Evolutionary conservation across 2,113 vertebrate genomes (phyloP), one percentile per base, ranked within the genome.

Genomic region (Bombycilla garrulus): DNA sequence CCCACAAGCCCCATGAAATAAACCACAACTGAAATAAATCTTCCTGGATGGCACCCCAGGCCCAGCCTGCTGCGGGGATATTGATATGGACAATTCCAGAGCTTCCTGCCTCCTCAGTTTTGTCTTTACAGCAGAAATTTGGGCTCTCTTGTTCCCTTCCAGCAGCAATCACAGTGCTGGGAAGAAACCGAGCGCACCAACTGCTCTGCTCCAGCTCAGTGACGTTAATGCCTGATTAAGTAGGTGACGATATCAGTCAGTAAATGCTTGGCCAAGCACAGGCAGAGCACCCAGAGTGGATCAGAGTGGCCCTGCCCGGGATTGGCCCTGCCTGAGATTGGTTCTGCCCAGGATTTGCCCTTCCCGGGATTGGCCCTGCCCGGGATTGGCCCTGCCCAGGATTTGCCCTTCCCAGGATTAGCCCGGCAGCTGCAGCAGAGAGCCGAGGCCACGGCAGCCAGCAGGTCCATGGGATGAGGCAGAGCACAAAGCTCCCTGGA

Each of bases 361-460:
- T 58, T 73, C 58, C 44, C 24, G 2, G 64, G 77, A 83, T n/a
- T 3, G 10, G 69, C 54, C 54, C n/a, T 58, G 78, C 58, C 44
- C 24, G 2, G 64, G 77, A 83, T n/a, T 3, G 10, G 69, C 54
- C 54, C n/a, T 58, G 78, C 58, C 44, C 24, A 2, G 64, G 77
- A 83, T n/a, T n/a, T n/a, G 69, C 54, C 54, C n/a, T 58, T 73
- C 58, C 44, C 24, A 2, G 64, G 77, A 83, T 83, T 36, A 56
- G 12, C 77, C 67, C 28, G 1, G 31, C 16, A 2, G 53, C 42
- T 8, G 9, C 66, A 86, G 62, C 79, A 58, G 53, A 90, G 54
- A 67, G 29, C 71, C 4, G 0, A 14, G 72, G 72, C 7, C 11
- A 20, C 1, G 0, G 58, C 71, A 79, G 82, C 1, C 2, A 72